Percentiles rank a stretch among this genome's conserved stretches.
phyloP scores from a whole-genome alignment of 2,888 invertebrate species.

The Diabrotica balteata region DNA sequence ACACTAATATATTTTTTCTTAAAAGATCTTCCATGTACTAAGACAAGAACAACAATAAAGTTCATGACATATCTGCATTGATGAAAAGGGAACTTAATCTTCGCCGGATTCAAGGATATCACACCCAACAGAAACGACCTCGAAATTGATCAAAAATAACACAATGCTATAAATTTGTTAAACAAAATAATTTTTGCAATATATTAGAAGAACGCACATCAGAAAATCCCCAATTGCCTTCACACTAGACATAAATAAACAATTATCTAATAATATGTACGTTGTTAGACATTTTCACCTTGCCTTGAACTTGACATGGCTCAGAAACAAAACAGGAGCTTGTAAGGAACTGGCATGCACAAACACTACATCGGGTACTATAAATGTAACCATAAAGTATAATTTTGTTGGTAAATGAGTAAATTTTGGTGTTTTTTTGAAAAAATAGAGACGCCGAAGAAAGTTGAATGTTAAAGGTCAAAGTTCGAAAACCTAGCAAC shows the following conservation, averaged over 20 bases:
- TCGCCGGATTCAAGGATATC: constrained; percentile 13
- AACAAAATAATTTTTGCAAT: neutral
- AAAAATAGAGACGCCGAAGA: constrained; percentile 27
- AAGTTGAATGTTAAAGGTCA: constrained; percentile 51
- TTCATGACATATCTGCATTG: neutral
- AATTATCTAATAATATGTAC: constrained; percentile 46
- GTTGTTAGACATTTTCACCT: constrained; percentile 50
- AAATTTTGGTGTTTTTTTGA: constrained; percentile 3
- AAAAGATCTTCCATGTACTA: no score
- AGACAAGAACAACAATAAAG: no score
- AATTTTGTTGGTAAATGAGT: no score
- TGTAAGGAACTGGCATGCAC: constrained; percentile 31
- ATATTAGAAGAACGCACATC: no score
- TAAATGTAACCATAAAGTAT: no score
- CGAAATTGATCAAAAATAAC: neutral
- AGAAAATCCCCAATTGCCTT: constrained; percentile 30
- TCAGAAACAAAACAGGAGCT: constrained; percentile 46
- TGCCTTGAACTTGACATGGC: constrained; percentile 56
- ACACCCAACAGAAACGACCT: constrained; percentile 15
- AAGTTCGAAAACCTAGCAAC: constrained; percentile 47
- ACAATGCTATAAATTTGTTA: neutral
- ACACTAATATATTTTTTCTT: no score
- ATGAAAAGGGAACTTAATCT: neutral
- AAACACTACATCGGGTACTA: constrained; percentile 2
- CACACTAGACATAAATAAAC: constrained; percentile 40